Conservation (phyloP, 23 tunicate genomes). For the Styela clava region DNA sequence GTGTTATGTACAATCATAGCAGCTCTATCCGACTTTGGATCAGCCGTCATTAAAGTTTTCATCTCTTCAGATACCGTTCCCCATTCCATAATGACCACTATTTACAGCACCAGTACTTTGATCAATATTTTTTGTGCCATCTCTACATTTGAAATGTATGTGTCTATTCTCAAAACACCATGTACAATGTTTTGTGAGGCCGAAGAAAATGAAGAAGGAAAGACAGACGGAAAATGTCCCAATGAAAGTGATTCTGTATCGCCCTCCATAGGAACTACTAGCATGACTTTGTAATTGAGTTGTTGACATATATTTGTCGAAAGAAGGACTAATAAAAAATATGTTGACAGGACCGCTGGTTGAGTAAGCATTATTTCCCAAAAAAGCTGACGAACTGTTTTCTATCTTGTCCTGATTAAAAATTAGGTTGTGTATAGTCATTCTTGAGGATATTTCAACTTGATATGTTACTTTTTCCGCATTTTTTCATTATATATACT, state of each 20-base stretch:
- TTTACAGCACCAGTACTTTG: slow-evolving; percentile 20
- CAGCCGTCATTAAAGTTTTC: slow-evolving; percentile 23
- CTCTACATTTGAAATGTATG: not conserved
- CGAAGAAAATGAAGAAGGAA: not conserved
- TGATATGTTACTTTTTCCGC: too few species aligned
- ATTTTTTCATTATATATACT: too few species aligned
- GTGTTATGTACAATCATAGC: slow-evolving; percentile 37
- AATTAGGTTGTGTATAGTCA: too few species aligned
- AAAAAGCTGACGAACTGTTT: too few species aligned
- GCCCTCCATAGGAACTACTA: not conserved
- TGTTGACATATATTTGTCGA: too few species aligned
- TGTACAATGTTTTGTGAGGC: not conserved
- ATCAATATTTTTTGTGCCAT: slow-evolving; percentile 20
- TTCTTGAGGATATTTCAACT: too few species aligned
- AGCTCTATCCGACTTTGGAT: slow-evolving; percentile 33
- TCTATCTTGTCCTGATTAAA: too few species aligned
- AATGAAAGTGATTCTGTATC: not conserved
- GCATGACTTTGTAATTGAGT: not conserved
- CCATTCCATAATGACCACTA: slow-evolving; percentile 18
- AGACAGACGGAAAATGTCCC: not conserved
- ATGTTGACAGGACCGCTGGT: too few species aligned
- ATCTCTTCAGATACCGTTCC: slow-evolving; percentile 23
- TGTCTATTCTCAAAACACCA: not conserved
- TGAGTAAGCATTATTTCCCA: too few species aligned
- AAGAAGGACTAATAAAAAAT: too few species aligned